These are phyloP conservation scores for Alviniconcha strummeri DNA, from an alignment of 2,888 invertebrate genomes.

Conservation along the genomic window DNA sequence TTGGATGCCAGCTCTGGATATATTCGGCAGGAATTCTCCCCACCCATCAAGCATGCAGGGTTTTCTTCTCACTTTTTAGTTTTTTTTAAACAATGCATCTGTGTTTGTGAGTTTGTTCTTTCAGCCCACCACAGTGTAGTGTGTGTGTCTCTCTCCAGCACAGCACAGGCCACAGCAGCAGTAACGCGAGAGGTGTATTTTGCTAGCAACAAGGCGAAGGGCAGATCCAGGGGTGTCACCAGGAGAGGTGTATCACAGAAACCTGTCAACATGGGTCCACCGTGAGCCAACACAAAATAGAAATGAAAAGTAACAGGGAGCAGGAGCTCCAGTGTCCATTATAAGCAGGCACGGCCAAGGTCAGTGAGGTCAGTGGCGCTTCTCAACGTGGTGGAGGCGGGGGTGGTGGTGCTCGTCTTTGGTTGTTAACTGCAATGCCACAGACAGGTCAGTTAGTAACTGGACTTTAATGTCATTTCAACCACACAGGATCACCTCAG, in stretches of 20 bases:
- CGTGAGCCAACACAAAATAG: slow-evolving; percentile 15
- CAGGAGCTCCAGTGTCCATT: background rate
- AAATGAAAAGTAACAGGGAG: background rate
- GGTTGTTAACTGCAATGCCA: slow-evolving; percentile 43
- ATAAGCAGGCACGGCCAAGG: background rate
- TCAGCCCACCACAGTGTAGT: too few relatives aligned
- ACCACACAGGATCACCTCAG: background rate
- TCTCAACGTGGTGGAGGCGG: slow-evolving; percentile 46
- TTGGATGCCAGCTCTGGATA: slow-evolving; percentile 14
- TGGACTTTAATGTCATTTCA: background rate
- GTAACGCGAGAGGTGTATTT: background rate
- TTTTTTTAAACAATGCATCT: background rate
- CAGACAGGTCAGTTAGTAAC: background rate
- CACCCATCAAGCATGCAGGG: background rate
- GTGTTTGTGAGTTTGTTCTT: too few relatives aligned
- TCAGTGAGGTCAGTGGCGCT: background rate
- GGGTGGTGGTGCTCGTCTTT: slow-evolving; percentile 54
- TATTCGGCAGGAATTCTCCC: background rate
- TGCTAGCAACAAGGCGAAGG: background rate
- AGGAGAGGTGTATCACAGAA: slow-evolving; percentile 13
- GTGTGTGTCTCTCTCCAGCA: too few relatives aligned
- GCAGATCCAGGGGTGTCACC: slow-evolving; percentile 4
- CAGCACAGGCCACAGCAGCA: background rate
- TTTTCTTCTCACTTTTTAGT: background rate
- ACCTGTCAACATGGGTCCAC: slow-evolving; percentile 14